These are phyloP conservation scores for Nematolebias whitei DNA, from an alignment of 2,113 vertebrate species.

Conservation along the genomic window DNA sequence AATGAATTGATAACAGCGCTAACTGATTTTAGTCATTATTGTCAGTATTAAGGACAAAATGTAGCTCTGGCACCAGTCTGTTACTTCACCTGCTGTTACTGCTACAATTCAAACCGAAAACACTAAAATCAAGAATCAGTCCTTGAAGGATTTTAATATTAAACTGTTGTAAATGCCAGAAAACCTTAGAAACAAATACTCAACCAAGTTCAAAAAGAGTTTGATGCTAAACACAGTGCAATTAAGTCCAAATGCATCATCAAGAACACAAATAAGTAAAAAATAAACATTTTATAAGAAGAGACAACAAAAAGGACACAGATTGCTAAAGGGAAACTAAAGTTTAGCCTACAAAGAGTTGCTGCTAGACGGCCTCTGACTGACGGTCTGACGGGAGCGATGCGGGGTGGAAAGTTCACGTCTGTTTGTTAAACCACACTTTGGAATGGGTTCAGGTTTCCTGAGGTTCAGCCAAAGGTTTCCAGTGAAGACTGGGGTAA, in stretches of 20 bases:
- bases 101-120: no score
- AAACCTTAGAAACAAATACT: not conserved
- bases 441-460: constrained; percentile 20
- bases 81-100: not conserved
- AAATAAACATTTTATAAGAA: not conserved
- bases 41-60: not conserved
- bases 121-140: not conserved
- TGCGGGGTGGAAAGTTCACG: constrained; percentile 10
- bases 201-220: not conserved
- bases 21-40: not conserved
- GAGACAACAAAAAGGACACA: not conserved
- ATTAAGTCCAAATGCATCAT: no score
- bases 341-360: not conserved
- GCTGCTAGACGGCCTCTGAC: not conserved
- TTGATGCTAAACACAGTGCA: not conserved
- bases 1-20: no score
- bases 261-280: not conserved
- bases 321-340: not conserved
- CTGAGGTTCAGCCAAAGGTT: constrained; percentile 58
- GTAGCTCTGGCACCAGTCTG: not conserved
- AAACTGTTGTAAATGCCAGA: not conserved
- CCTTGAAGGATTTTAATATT: not conserved
- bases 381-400: not conserved
- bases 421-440: constrained; percentile 34
- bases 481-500: constrained; percentile 14